phyloP scores from a whole-genome alignment of 2,113 vertebrate species.

The Sinocyclocheilus maitianheensis region DNA sequence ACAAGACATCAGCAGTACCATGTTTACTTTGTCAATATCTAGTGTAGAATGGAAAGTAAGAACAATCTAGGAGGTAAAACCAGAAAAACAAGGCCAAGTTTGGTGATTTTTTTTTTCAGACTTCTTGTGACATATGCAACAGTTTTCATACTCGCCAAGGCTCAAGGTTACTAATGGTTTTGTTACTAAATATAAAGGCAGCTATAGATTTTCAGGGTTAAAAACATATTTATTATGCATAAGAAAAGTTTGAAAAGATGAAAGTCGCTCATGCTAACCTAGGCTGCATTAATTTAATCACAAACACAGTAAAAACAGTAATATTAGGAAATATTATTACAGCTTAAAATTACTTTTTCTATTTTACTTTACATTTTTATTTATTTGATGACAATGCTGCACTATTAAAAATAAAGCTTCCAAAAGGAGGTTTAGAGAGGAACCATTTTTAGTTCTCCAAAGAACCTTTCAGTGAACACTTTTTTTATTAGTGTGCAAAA shows the following conservation, averaged over 20 bases:
- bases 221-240: neutral
- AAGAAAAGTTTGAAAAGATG: neutral
- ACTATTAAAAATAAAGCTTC: too few species aligned
- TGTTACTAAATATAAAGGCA: neutral
- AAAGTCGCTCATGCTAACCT: neutral
- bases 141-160: neutral
- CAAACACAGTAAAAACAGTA: neutral
- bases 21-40: slow-evolving; percentile 51
- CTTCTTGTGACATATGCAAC: neutral
- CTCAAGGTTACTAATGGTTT: neutral
- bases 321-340: neutral
- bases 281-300: neutral
- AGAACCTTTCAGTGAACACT: too few species aligned
- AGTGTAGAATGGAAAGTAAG: neutral
- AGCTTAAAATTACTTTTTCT: neutral
- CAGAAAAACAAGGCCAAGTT: neutral
- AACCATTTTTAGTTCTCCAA: too few species aligned
- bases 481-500: too few species aligned
- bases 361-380: neutral
- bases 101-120: neutral
- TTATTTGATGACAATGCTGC: neutral
- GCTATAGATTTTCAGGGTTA: neutral
- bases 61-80: neutral
- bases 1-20: slow-evolving; percentile 38
- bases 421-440: too few species aligned